A percentile compares a stretch with the other conserved stretches of the same genome.
Evolutionary conservation across 2,888 invertebrate genomes (phyloP).

Genomic region (Taphrorychus bicolor): DNA sequence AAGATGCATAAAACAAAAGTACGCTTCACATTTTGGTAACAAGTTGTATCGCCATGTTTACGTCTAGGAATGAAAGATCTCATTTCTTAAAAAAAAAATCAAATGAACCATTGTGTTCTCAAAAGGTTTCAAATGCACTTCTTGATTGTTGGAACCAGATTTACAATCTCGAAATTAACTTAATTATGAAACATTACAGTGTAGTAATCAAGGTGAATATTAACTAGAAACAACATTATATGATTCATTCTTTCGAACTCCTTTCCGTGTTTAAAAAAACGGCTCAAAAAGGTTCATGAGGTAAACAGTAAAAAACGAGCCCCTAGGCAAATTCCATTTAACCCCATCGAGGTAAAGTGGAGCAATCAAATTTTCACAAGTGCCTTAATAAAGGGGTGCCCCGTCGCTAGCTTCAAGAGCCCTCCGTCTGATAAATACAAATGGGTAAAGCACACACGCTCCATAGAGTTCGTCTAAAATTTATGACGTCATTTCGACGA

Average conservation of each 20-base stretch:
- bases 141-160: too few relatives aligned
- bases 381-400: slow-evolving; percentile 3
- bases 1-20: too few relatives aligned
- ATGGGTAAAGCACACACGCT: not conserved
- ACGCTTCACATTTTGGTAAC: too few relatives aligned
- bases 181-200: too few relatives aligned
- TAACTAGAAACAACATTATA: not conserved
- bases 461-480: not conserved
- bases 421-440: slow-evolving; percentile 7
- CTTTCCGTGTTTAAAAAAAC: not conserved
- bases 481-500: not conserved
- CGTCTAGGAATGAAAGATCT: too few relatives aligned
- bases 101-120: too few relatives aligned
- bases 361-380: slow-evolving; percentile 2
- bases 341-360: not conserved
- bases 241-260: too few relatives aligned
- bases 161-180: too few relatives aligned
- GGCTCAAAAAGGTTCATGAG: not conserved
- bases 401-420: not conserved
- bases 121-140: too few relatives aligned
- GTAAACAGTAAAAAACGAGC: not conserved
- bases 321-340: not conserved
- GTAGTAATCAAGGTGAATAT: not conserved
- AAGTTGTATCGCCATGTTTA: too few relatives aligned
- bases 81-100: too few relatives aligned